Evolutionary conservation across 2,888 invertebrate species (phyloP).

Genomic region (Lasioglossum figueresi): DNA sequence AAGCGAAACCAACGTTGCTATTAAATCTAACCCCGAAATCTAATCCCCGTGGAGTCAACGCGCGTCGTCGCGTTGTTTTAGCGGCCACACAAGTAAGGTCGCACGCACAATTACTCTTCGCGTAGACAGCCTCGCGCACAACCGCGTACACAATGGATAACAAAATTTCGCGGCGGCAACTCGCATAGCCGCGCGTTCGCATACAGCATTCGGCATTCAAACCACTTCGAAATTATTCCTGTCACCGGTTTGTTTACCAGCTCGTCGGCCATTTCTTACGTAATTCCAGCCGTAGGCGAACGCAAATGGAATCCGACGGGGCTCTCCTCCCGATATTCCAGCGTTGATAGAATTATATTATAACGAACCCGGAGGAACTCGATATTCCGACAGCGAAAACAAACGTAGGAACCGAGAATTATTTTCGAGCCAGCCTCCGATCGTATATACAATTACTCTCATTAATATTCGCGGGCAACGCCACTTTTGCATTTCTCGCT

Average conservation of each 20-base stretch:
- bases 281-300: not conserved
- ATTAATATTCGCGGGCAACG: not conserved
- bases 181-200: not conserved
- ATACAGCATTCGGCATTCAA: not conserved
- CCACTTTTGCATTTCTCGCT: not conserved
- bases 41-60: not conserved
- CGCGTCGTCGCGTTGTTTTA: not conserved
- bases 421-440: not conserved
- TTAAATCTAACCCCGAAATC: slow-evolving; percentile 1
- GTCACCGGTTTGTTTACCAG: slow-evolving; percentile 12
- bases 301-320: slow-evolving; percentile 18
- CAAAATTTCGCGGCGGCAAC: not conserved
- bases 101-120: slow-evolving; percentile 1
- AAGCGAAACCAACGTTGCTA: not conserved
- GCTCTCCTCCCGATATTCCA: not conserved
- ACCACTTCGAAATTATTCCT: not conserved
- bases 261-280: not conserved
- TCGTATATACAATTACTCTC: not conserved
- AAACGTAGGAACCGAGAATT: not conserved
- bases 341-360: slow-evolving; percentile 23
- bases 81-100: not conserved
- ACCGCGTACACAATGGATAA: not conserved
- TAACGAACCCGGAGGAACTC: slow-evolving; percentile 11
- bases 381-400: slow-evolving; percentile 19
- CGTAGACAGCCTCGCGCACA: not conserved